Evolutionary conservation across 2,888 invertebrate species (phyloP).

Genomic region (Drosophila mulleri): DNA sequence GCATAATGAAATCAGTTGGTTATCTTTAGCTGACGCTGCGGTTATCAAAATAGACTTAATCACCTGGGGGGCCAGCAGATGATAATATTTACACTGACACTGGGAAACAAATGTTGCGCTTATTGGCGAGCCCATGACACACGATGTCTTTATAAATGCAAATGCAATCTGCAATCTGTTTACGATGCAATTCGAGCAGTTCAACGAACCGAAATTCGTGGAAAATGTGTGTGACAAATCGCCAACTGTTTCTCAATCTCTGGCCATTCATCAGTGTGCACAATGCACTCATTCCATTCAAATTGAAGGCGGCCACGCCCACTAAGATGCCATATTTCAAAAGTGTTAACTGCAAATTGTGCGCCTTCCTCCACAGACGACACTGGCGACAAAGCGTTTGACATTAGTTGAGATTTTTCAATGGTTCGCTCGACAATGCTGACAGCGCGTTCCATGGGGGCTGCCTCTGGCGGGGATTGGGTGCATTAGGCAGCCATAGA

Average conservation of each 20-base stretch:
- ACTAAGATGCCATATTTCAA: conserved; percentile 62
- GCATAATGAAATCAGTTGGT: conserved; percentile 34
- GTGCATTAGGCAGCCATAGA: conserved; percentile 64
- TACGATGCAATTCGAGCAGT: not conserved
- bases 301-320: conserved; percentile 18
- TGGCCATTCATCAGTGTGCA: conserved; percentile 43
- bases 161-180: conserved; percentile 4
- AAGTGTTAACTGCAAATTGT: conserved; percentile 44
- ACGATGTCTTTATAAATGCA: not conserved
- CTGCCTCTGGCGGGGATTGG: conserved; percentile 3
- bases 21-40: conserved; percentile 20
- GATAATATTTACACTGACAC: conserved; percentile 39
- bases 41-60: conserved; percentile 29
- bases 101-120: conserved; percentile 25
- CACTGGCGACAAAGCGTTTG: conserved; percentile 70
- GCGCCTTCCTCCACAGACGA: not conserved
- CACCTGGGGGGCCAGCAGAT: conserved; percentile 2
- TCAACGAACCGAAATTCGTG: not conserved
- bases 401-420: conserved; percentile 76
- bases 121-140: not conserved
- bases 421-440: conserved; percentile 40
- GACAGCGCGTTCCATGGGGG: conserved; percentile 51
- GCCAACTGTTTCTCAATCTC: conserved; percentile 26
- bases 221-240: conserved; percentile 3
- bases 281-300: conserved; percentile 51